phyloP scores from a whole-genome alignment of 2,113 vertebrate genomes.

The Pelmatolapia mariae region DNA sequence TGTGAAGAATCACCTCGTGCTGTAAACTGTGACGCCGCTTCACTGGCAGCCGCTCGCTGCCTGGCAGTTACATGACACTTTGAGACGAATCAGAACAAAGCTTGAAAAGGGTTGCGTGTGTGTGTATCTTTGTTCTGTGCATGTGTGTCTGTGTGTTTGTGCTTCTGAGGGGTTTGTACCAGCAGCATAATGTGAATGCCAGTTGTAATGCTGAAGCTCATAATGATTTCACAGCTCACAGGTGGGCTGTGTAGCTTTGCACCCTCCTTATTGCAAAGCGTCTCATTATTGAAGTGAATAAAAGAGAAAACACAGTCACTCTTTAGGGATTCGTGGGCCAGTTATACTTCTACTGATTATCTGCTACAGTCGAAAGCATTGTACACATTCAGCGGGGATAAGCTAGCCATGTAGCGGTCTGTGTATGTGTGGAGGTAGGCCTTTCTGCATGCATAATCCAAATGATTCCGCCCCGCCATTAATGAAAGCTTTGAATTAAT shows the following conservation, averaged over 20 bases:
- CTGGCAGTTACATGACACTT: neutral
- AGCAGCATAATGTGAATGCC: neutral
- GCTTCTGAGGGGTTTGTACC: neutral
- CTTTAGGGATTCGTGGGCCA: neutral
- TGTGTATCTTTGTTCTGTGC: neutral
- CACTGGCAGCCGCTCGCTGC: neutral
- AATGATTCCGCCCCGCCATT: neutral
- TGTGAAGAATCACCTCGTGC: neutral
- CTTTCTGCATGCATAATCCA: neutral
- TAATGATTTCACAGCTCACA: slow-evolving; percentile 14
- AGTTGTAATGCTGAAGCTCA: neutral
- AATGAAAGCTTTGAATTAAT: neutral
- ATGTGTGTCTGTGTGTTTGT: neutral
- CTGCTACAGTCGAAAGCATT: neutral
- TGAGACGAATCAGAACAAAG: neutral
- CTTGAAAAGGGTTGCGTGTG: neutral
- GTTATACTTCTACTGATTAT: slow-evolving; percentile 5
- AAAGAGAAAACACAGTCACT: neutral
- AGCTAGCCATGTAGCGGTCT: neutral
- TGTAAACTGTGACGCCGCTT: neutral
- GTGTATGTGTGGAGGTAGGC: neutral
- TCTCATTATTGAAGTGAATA: neutral
- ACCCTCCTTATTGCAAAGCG: neutral
- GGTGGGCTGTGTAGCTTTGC: neutral
- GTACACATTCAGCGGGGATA: neutral